Percentiles rank a stretch among this genome's conserved stretches.
phyloP scores from a whole-genome alignment of 2,113 vertebrate species.

The Hemiprocne comata region DNA sequence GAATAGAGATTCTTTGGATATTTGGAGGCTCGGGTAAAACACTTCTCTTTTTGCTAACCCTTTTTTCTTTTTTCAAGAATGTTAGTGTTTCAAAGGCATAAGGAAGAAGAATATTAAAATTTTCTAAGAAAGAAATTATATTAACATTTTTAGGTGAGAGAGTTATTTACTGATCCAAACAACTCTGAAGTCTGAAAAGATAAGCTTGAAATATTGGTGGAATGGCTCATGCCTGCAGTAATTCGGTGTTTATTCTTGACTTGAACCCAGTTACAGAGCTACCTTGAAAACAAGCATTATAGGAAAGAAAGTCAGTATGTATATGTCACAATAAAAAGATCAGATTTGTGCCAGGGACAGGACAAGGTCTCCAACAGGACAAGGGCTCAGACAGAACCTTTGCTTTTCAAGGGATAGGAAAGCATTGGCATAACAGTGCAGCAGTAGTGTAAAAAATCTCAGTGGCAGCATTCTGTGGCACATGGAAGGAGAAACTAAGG shows the following conservation, averaged over 20 bases:
- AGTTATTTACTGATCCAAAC: background rate
- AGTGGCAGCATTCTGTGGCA: background rate
- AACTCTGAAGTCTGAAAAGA: background rate
- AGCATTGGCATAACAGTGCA: background rate
- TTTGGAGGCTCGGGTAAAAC: background rate
- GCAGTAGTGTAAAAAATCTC: background rate
- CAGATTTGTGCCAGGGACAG: background rate
- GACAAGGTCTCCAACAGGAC: background rate
- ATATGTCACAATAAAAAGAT: background rate
- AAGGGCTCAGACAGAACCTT: background rate
- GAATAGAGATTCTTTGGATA: background rate
- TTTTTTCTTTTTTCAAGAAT: background rate
- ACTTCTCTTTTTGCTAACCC: background rate
- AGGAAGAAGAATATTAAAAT: background rate
- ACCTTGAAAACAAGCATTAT: background rate
- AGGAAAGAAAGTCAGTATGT: background rate
- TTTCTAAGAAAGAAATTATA: background rate
- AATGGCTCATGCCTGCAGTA: background rate
- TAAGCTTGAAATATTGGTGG: background rate
- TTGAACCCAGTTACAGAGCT: background rate
- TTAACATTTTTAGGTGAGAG: background rate
- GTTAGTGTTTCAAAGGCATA: background rate
- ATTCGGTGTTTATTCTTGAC: background rate
- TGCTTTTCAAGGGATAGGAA: background rate
- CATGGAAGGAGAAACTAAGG: background rate